Percentiles rank a stretch among this genome's conserved stretches.
Conservation (phyloP, 2,113 vertebrate genomes). For the Chloebia gouldiae region DNA sequence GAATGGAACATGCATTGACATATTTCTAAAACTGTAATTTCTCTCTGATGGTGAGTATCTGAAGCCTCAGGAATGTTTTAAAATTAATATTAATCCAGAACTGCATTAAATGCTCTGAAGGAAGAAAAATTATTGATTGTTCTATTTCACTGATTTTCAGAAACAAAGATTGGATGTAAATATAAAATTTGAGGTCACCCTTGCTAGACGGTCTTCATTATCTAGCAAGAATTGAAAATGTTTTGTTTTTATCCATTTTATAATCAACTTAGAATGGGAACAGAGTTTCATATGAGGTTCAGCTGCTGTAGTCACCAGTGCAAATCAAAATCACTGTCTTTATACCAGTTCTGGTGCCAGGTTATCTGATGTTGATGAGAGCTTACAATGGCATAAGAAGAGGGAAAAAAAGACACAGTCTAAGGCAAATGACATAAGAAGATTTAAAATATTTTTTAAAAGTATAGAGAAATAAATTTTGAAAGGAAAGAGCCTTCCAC, state of each 20-base stretch:
- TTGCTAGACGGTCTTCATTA: not conserved
- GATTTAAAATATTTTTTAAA: not conserved
- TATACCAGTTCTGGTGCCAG: not conserved
- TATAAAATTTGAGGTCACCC: not conserved
- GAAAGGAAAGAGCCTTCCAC: not conserved
- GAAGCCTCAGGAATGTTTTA: not conserved
- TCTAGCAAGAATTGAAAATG: not conserved
- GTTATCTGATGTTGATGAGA: not conserved
- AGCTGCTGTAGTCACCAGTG: not conserved
- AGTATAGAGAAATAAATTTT: not conserved
- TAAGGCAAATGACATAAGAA: not conserved
- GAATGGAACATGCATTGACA: not conserved
- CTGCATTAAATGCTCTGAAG: not conserved
- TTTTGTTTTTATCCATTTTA: not conserved
- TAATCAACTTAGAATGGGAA: not conserved
- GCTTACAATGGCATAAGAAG: not conserved
- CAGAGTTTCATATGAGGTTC: not conserved
- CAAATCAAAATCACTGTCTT: not conserved
- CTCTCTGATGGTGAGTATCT: accelerated
- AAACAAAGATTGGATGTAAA: not conserved
- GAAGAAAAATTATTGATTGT: not conserved
- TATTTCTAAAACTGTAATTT: not conserved
- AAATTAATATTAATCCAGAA: not conserved
- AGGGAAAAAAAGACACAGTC: not conserved
- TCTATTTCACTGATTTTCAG: not conserved